A percentile compares a stretch with the other conserved stretches of the same genome.
Evolutionary conservation across 2,797 vertebrate species (phyloP).

Genomic region (Xiphophorus birchmanni): DNA sequence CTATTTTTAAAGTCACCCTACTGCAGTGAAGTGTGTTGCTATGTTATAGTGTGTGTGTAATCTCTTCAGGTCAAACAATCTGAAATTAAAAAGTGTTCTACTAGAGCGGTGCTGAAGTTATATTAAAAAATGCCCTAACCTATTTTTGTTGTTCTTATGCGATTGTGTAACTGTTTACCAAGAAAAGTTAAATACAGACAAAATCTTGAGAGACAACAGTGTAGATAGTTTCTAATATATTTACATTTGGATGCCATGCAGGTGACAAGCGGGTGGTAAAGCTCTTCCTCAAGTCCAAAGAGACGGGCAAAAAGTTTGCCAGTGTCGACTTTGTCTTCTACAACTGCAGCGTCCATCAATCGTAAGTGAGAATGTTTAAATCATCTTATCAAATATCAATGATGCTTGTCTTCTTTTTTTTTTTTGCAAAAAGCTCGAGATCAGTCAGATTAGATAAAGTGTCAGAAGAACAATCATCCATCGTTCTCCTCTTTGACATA

Average conservation of each 20-base stretch:
- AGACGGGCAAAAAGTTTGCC: conserved; percentile 96
- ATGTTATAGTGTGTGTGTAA: conserved; percentile 48
- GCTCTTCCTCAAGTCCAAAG: conserved; percentile 95
- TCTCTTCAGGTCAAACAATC: conserved; percentile 35
- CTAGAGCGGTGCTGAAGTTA: conserved; percentile 2
- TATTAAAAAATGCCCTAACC: background rate
- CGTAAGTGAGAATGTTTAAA: conserved; percentile 83
- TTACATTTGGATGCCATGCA: conserved; percentile 49
- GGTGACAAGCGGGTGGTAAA: conserved; percentile 95
- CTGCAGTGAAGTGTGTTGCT: conserved; percentile 62
- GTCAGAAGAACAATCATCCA: too few species aligned
- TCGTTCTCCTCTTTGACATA: too few species aligned
- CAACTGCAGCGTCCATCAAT: conserved; percentile 97
- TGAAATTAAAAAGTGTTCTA: conserved; percentile 15
- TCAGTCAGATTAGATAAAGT: too few species aligned
- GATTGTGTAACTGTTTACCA: background rate
- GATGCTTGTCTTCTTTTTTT: too few species aligned
- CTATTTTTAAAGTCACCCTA: conserved; percentile 73
- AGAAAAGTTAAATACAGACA: background rate
- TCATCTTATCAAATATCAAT: conserved; percentile 5
- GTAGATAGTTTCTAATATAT: background rate
- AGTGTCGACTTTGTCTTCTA: conserved; percentile 96
- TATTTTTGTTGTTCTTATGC: conserved; percentile 1
- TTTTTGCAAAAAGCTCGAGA: too few species aligned
- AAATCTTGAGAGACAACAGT: background rate